phyloP scores from a whole-genome alignment of 1,140 invertebrate species.

The Phocides pigmalion region DNA sequence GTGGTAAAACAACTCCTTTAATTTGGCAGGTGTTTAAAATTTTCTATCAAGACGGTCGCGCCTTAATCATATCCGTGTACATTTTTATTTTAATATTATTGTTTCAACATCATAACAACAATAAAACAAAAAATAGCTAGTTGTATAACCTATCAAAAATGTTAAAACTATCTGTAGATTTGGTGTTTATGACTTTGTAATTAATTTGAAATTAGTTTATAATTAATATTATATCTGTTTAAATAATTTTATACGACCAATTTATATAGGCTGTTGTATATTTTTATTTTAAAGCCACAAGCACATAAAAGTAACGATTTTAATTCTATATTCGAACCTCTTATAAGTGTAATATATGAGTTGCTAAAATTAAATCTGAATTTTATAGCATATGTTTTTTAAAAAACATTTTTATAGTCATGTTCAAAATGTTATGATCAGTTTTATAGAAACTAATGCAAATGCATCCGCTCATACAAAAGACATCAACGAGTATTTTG shows the following conservation, averaged over 20 bases:
- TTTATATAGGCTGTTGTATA: no score
- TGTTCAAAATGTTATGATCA: background rate
- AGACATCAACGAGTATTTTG: slow-evolving; percentile 11
- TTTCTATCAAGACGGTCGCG: slow-evolving; percentile 1
- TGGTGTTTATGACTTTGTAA: no score
- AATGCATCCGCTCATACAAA: slow-evolving; percentile 8
- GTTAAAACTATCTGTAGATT: no score
- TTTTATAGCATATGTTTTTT: background rate
- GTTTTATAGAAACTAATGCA: background rate
- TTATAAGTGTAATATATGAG: no score
- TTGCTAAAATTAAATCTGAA: background rate
- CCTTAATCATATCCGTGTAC: slow-evolving; percentile 5
- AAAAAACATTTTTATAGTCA: background rate
- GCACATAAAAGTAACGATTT: no score
- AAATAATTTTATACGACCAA: no score
- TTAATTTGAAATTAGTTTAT: no score
- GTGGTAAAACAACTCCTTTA: background rate
- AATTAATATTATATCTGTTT: no score
- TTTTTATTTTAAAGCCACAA: no score
- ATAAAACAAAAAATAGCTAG: background rate
- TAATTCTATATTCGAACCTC: no score
- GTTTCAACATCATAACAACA: background rate
- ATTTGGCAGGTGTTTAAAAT: background rate
- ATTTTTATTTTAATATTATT: background rate
- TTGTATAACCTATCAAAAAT: background rate